Evolutionary conservation across 2,113 vertebrate species (phyloP).

Genomic region (Empidonax traillii): DNA sequence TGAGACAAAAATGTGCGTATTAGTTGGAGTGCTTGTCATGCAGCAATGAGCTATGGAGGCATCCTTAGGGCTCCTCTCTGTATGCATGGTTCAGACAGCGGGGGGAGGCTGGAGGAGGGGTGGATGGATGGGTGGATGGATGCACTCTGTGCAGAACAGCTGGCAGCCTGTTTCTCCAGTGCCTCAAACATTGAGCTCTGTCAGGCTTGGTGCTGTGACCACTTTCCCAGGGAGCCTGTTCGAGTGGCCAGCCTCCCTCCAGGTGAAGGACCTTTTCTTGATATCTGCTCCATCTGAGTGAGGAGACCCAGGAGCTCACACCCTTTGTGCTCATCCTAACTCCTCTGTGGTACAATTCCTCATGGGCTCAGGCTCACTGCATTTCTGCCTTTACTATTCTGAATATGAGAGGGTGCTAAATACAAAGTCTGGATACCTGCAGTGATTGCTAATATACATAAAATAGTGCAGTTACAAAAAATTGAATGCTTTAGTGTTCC

Average conservation of each 20-base stretch:
- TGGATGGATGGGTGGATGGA: not conserved
- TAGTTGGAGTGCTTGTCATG: not conserved
- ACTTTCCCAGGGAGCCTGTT: not conserved
- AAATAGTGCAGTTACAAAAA: not conserved
- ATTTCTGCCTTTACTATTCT: not conserved
- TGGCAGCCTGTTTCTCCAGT: not conserved
- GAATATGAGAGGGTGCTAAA: not conserved
- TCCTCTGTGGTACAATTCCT: not conserved
- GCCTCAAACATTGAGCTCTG: not conserved
- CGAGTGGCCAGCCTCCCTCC: not conserved
- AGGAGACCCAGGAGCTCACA: not conserved
- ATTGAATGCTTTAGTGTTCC: not conserved
- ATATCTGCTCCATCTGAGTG: not conserved
- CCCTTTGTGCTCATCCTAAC: not conserved
- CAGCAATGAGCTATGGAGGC: not conserved
- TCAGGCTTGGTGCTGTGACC: not conserved
- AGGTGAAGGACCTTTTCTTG: not conserved
- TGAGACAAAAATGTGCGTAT: not conserved
- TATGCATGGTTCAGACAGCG: rapidly evolving
- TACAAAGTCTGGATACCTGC: not conserved
- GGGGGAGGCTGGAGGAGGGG: not conserved
- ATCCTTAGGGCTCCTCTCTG: not conserved
- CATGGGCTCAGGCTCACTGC: rapidly evolving
- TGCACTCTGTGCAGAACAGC: not conserved
- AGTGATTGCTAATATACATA: not conserved